Percentiles rank a stretch among this genome's conserved stretches.
phyloP scores from a whole-genome alignment of 2,888 invertebrate genomes.

The Exephanes ischioxanthus region DNA sequence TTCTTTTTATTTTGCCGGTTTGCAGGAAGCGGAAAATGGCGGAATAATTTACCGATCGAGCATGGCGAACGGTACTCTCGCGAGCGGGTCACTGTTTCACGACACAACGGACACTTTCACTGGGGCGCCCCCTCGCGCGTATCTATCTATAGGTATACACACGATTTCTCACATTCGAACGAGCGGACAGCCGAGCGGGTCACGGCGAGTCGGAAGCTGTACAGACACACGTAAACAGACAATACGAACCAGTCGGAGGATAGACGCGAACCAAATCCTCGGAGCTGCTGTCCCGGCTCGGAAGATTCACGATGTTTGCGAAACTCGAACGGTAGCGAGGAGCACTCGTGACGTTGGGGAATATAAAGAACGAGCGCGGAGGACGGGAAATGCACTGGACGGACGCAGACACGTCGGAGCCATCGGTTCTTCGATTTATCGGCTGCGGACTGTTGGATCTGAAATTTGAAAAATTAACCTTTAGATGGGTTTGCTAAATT shows the following conservation, averaged over 20 bases:
- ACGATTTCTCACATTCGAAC: constrained; percentile 16
- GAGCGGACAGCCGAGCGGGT: not conserved
- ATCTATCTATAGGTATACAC: not conserved
- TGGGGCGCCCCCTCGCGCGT: not conserved
- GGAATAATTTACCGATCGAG: constrained; percentile 56
- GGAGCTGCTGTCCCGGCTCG: not conserved
- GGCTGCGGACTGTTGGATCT: constrained; percentile 30
- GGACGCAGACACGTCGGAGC: constrained; percentile 9
- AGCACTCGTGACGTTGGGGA: constrained; percentile 20
- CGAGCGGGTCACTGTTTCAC: constrained; percentile 28
- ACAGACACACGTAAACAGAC: not conserved
- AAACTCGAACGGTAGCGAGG: constrained; percentile 29
- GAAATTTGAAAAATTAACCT: constrained; percentile 29
- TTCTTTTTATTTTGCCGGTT: not conserved
- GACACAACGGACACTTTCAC: constrained; percentile 52
- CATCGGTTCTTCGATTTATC: constrained; percentile 41
- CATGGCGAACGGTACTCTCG: constrained; percentile 38
- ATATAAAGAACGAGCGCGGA: constrained; percentile 10
- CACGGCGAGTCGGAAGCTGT: constrained; percentile 5
- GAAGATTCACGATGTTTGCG: constrained; percentile 50
- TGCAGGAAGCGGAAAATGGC: constrained; percentile 17
- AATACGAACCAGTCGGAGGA: not conserved
- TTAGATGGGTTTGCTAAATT: not conserved
- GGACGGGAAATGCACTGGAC: not conserved
- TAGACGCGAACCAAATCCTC: not conserved